Base-by-base conservation (phyloP, 2,113 vertebrate species). In the Gobius niger region DNA sequence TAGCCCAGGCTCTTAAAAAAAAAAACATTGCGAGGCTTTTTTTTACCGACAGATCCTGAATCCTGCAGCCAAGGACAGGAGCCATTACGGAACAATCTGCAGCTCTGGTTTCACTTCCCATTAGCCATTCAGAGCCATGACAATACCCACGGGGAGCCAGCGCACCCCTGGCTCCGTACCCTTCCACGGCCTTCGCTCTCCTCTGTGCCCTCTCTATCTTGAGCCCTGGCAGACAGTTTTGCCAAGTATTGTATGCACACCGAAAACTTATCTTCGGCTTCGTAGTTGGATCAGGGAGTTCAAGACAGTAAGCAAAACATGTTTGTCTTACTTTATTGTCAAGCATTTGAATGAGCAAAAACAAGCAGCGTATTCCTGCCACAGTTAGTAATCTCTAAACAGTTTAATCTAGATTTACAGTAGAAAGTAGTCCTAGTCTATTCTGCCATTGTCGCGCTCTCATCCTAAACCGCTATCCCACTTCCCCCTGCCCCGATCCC, bases 61-160 rank as follows among this genome's bases (percentile, higher is more conserved):
- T 34, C 75, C 75, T 34, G 63, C 73, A 77, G 51, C 64, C 74
- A 75, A 81, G 60, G 81, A 82, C 72, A 52, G 80, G 67, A 74
- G 82, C 74, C 73, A 82, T 83, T 82, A 68, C 71, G 4, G 76
- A 73, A 44, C 72, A 70, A 76, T 85, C 68, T 80, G 46, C 59
- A 76, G 68, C 70, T 79, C 75, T 80, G 72, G 81, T 87, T 87
- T 85, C 87, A 82, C 74, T 85, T 85, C 80, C 80, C 82, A 90
- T 89, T 83, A 87, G 81, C 81, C 81, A 80, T 85, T 87, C 87
- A 86, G 82, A 83, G 72, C 73, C 77, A 82, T 85, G 88, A 88
- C 84, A 89, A 88, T 83, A 81, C 85, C 83, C 83, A 56, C 65
- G 67, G 63, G 78, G 11, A 18, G 68, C 65, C 56, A 47, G 73